Evolutionary conservation across 92 coral and sea anemone genomes (phyloP).

Genomic region (Diadumene lineata): DNA sequence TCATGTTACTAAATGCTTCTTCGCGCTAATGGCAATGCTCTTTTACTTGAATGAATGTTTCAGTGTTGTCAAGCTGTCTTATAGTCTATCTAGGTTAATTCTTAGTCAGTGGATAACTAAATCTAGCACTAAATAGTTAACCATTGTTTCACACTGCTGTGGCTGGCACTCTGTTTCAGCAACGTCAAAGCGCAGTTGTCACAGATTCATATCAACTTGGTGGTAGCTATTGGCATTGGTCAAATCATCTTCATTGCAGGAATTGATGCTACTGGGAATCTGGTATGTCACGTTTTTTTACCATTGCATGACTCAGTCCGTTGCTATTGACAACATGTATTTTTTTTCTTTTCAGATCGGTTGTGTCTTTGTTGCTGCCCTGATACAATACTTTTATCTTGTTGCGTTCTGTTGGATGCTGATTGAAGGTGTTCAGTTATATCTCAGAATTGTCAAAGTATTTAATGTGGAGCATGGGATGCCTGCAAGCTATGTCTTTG

Average conservation of each 20-base stretch:
- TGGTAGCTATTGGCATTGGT: conserved; percentile 59
- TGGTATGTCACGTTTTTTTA: conserved; percentile 23
- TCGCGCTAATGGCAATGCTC: too few relatives aligned
- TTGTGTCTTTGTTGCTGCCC: conserved; percentile 42
- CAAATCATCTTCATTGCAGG: conserved; percentile 65
- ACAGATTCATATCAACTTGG: conserved; percentile 68
- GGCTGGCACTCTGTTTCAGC: conserved; percentile 13
- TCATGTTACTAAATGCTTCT: too few relatives aligned
- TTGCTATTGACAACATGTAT: not conserved
- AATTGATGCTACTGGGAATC: conserved; percentile 35
- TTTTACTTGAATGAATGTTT: too few relatives aligned
- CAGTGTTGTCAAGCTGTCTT: too few relatives aligned
- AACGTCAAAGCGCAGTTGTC: conserved; percentile 49
- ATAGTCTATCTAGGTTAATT: too few relatives aligned
- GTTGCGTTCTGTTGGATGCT: conserved; percentile 65
- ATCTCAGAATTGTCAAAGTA: conserved; percentile 51
- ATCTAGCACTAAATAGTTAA: too few relatives aligned
- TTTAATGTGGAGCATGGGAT: conserved; percentile 46
- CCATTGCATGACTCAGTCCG: not conserved
- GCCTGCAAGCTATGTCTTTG: conserved; percentile 38
- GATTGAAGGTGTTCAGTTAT: conserved; percentile 49
- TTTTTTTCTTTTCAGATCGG: conserved; percentile 20
- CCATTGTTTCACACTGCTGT: too few relatives aligned
- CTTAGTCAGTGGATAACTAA: too few relatives aligned
- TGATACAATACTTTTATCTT: conserved; percentile 53